Percentiles rank a stretch among this genome's conserved stretches.
Conservation (phyloP, 2,797 vertebrate genomes). For the Sebastes diaconus region DNA sequence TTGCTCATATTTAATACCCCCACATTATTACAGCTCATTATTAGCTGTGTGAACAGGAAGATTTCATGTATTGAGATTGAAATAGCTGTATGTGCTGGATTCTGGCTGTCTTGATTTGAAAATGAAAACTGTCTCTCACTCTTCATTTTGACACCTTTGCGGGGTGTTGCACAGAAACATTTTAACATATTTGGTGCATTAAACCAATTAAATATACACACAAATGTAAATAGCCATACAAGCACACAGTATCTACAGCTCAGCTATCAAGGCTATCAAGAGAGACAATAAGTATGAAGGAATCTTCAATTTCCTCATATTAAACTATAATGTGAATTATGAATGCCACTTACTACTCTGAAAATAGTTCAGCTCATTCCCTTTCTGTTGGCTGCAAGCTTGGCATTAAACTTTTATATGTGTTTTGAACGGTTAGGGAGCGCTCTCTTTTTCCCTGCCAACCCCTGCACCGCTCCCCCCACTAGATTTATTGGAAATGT, state of each 20-base stretch:
- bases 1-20: slow-evolving; percentile 49
- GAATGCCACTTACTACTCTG: slow-evolving; percentile 69
- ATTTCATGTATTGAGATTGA: slow-evolving; percentile 27
- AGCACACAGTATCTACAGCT: slow-evolving; percentile 19
- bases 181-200: slow-evolving; percentile 47
- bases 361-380: slow-evolving; percentile 75
- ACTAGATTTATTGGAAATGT: slow-evolving; percentile 59
- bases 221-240: slow-evolving; percentile 41
- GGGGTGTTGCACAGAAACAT: not conserved
- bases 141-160: slow-evolving; percentile 18
- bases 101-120: slow-evolving; percentile 35
- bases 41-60: slow-evolving; percentile 22
- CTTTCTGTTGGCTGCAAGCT: slow-evolving; percentile 62
- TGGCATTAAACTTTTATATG: slow-evolving; percentile 78
- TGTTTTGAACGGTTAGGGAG: slow-evolving; percentile 72
- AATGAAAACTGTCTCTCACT: slow-evolving; percentile 56
- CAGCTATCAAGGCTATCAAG: slow-evolving; percentile 7
- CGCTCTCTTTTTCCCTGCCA: slow-evolving; percentile 39
- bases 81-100: slow-evolving; percentile 8
- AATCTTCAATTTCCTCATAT: slow-evolving; percentile 60
- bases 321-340: slow-evolving; percentile 80
- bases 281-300: slow-evolving; percentile 30
- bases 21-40: slow-evolving; percentile 34
- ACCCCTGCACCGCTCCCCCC: slow-evolving; percentile 48
- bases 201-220: slow-evolving; percentile 54